phyloP scores from a whole-genome alignment of 1,140 invertebrate genomes.

The Caenorhabditis latens region DNA sequence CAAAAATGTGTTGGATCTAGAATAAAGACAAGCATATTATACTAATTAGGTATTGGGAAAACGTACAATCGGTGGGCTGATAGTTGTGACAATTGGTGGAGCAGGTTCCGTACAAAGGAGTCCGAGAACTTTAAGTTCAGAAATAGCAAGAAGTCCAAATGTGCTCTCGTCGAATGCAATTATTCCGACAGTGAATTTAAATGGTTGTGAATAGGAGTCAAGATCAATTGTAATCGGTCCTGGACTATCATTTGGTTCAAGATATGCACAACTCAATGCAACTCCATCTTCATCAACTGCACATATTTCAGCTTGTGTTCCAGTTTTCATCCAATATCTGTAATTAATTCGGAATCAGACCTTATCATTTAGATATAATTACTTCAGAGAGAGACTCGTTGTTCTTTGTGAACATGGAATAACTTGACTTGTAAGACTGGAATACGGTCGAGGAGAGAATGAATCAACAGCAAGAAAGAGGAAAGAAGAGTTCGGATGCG shows the following conservation, averaged over 20 bases:
- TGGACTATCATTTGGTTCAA: constrained; percentile 64
- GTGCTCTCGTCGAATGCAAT: constrained; percentile 63
- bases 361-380: background rate
- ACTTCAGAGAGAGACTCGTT: constrained; percentile 65
- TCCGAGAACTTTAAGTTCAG: constrained; percentile 57
- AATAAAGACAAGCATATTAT: background rate
- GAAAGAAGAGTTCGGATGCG: constrained; percentile 57
- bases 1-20: constrained; percentile 60
- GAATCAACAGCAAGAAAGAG: constrained; percentile 65
- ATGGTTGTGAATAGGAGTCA: constrained; percentile 63
- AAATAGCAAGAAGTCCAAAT: constrained; percentile 61
- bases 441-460: constrained; percentile 63
- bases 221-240: constrained; percentile 66
- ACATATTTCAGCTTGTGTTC: constrained; percentile 68
- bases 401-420: constrained; percentile 66
- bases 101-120: constrained; percentile 64
- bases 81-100: constrained; percentile 62
- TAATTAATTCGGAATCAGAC: constrained; percentile 8
- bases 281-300: constrained; percentile 61
- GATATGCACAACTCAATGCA: constrained; percentile 66
- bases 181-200: constrained; percentile 68
- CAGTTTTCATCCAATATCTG: constrained; percentile 68
- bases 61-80: constrained; percentile 59
- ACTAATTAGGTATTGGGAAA: background rate
- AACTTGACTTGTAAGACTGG: constrained; percentile 54